Evolutionary conservation across 1,140 invertebrate genomes (phyloP), one percentile per base, ranked within the genome.

Genomic region (Diabrotica virgifera): DNA sequence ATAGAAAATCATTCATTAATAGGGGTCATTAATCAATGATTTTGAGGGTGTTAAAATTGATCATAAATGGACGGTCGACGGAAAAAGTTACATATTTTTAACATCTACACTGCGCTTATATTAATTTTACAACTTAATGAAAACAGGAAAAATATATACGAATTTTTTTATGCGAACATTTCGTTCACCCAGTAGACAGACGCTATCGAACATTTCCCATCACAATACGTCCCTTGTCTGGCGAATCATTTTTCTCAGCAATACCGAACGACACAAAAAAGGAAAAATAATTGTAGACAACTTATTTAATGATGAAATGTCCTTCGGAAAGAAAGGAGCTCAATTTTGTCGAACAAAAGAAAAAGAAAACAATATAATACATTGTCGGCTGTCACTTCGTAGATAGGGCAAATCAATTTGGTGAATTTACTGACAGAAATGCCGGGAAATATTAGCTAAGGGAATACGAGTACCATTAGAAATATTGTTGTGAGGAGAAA

Each of bases 321-420:
- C 46, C 59, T 61, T 12, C 24, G 14, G 52, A 61, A 40, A 61
- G 40, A 61, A 61, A 61, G 35, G 13, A 35, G 59, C 59, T 61
- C 59, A 61, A 61, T 61, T 61, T 61, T 61, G 59, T 36, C 59
- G 59, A 61, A 61, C 59, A 61, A 61, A 61, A 61, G 59, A 61
- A 61, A 13, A 61, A 61, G 59, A 61, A 61, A 61, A 61, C 59
- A 61, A 61, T 61, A 61, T 61, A 52, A 61, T 61, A 61, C 59
- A 61, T 61, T 51, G 59, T 61, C 50, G 59, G 59, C 59, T 61
- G 59, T 61, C 59, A 61, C 59, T 61, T 9, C 59, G 59, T 35
- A 61, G 59, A 61, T 61, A 61, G 59, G 52, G 59, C 59, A 61
- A 61, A 61, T 61, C 59, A 61, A 61, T 61, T 61, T 61, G 59